phyloP scores from a whole-genome alignment of 2,797 vertebrate genomes.

The Tamandua tetradactyla region DNA sequence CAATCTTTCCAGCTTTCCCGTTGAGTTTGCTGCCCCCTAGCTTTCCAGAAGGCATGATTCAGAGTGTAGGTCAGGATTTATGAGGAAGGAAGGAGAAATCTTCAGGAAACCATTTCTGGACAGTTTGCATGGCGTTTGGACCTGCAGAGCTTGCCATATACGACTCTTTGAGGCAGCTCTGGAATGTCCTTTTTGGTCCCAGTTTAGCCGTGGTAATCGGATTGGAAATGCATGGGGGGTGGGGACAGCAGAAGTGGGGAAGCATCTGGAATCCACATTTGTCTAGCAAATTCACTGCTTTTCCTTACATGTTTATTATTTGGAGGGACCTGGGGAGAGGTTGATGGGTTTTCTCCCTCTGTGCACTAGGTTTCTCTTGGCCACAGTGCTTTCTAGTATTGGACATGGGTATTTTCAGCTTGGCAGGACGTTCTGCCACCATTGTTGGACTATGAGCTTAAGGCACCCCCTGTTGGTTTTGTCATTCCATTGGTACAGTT shows the following conservation, averaged over 20 bases:
- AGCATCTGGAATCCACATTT: neutral
- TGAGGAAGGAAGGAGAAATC: neutral
- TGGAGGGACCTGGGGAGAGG: neutral
- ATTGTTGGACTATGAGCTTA: no score
- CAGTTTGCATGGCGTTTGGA: accelerated
- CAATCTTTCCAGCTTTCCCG: neutral
- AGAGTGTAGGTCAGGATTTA: neutral
- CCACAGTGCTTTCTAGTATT: no score
- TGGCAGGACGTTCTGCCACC: no score
- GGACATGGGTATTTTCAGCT: neutral
- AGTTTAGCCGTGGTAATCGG: neutral
- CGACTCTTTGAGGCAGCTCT: neutral
- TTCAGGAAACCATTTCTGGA: neutral
- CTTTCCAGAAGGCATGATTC: neutral
- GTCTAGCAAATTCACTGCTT: neutral
- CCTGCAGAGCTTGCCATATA: accelerated
- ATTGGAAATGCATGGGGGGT: accelerated
- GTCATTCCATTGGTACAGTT: neutral
- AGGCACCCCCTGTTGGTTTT: neutral
- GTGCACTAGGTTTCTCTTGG: neutral
- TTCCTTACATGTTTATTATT: neutral
- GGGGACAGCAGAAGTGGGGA: no score
- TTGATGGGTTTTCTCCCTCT: neutral
- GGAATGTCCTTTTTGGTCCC: neutral
- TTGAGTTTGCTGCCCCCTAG: constrained; percentile 63